These are phyloP conservation scores for Collichthys lucidus DNA, from an alignment of 2,113 vertebrate species.

Conservation along the genomic window DNA sequence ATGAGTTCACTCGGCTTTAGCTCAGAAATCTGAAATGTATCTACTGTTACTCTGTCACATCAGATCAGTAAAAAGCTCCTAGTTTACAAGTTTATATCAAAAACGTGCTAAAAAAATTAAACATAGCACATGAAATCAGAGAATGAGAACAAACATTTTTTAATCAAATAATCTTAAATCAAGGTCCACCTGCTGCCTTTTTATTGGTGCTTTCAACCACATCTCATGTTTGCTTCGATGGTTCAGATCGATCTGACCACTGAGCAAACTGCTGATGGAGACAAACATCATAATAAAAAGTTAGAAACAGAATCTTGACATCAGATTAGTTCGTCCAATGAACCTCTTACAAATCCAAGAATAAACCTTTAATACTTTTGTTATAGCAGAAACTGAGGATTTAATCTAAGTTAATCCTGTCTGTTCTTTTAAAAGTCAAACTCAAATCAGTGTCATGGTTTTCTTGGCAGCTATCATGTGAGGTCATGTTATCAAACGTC, in stretches of 20 bases:
- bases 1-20: constrained; percentile 1
- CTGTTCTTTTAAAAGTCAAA: background rate
- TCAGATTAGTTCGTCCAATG: background rate
- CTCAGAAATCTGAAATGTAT: background rate
- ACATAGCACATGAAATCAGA: background rate
- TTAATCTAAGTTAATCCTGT: background rate
- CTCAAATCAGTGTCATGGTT: background rate
- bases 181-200: background rate
- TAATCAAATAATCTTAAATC: background rate
- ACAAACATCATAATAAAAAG: background rate
- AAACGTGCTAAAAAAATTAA: background rate
- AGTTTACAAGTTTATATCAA: background rate
- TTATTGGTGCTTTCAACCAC: background rate
- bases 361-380: background rate
- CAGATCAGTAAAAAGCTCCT: background rate
- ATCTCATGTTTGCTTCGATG: background rate
- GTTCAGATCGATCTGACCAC: background rate
- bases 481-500: background rate
- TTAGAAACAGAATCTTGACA: background rate
- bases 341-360: background rate
- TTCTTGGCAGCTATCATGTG: background rate
- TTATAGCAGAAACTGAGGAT: background rate
- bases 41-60: background rate
- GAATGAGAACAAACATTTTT: background rate
- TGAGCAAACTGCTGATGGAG: background rate